Percentiles rank a stretch among this genome's conserved stretches.
phyloP scores from a whole-genome alignment of 2,888 invertebrate genomes.

The Cryptus armator region DNA sequence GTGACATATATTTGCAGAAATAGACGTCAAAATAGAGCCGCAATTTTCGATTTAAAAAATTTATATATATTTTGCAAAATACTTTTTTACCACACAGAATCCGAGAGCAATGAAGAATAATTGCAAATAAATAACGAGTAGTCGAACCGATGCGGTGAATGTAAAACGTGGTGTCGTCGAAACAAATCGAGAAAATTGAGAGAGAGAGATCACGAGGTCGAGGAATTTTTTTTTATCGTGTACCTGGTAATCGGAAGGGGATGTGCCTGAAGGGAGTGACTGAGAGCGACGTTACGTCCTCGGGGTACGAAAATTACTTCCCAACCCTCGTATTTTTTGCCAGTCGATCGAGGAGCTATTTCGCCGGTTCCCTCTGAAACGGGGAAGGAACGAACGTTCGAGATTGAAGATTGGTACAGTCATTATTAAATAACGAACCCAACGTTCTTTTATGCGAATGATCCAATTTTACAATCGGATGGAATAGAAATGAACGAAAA shows the following conservation, averaged over 20 bases:
- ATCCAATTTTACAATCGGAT: not conserved
- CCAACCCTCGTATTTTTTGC: slow-evolving; percentile 85
- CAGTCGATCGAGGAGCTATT: slow-evolving; percentile 87
- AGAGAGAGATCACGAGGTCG: slow-evolving; percentile 8
- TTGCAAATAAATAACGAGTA: slow-evolving; percentile 43
- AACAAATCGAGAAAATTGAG: slow-evolving; percentile 15
- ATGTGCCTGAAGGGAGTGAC: slow-evolving; percentile 92
- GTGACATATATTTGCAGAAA: too few species aligned
- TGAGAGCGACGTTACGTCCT: slow-evolving; percentile 86
- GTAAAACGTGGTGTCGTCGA: not conserved
- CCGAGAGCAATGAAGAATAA: slow-evolving; percentile 17
- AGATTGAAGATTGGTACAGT: slow-evolving; percentile 22
- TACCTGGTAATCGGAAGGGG: slow-evolving; percentile 92
- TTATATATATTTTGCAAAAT: too few species aligned
- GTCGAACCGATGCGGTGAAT: slow-evolving; percentile 15
- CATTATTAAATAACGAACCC: slow-evolving; percentile 10
- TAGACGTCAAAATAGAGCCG: too few species aligned
- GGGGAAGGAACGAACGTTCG: slow-evolving; percentile 53
- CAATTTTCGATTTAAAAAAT: too few species aligned
- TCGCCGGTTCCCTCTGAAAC: slow-evolving; percentile 90
- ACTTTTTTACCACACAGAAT: not conserved
- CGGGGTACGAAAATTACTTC: slow-evolving; percentile 85
- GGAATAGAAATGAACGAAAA: too few species aligned
- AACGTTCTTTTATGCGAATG: not conserved
- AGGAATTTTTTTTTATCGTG: slow-evolving; percentile 39